Evolutionary conservation across 2,797 vertebrate species (phyloP).

Genomic region (Urosaurus nigricauda): DNA sequence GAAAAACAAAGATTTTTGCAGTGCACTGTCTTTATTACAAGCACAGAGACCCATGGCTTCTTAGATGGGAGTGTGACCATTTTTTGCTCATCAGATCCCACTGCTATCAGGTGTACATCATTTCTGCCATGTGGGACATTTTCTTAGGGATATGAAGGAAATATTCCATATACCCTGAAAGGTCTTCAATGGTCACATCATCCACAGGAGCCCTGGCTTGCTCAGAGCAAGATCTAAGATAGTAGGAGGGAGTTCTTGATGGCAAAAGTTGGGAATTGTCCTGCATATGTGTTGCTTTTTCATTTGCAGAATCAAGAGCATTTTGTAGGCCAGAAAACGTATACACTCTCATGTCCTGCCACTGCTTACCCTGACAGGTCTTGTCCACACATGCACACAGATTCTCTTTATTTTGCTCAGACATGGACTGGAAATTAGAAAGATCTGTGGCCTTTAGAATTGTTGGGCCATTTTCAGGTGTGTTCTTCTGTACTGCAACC

Average conservation of each 20-base stretch:
- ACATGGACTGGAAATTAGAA: conserved; percentile 91
- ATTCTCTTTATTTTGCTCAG: conserved; percentile 77
- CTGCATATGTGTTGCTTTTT: conserved; percentile 81
- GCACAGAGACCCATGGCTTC: conserved; percentile 74
- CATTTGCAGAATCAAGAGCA: conserved; percentile 82
- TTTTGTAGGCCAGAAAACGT: conserved; percentile 93
- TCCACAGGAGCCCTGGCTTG: conserved; percentile 93
- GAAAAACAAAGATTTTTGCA: conserved; percentile 75
- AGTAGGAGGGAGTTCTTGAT: conserved; percentile 88
- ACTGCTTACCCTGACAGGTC: conserved; percentile 82
- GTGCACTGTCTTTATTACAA: conserved; percentile 82
- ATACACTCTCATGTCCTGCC: conserved; percentile 93
- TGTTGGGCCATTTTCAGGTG: conserved; percentile 56
- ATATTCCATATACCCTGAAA: conserved; percentile 97
- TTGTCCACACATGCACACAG: conserved; percentile 73
- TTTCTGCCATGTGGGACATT: conserved; percentile 99
- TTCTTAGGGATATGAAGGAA: conserved; percentile 98
- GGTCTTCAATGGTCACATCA: conserved; percentile 98
- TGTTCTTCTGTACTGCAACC: conserved; percentile 67
- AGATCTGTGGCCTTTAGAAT: conserved; percentile 73
- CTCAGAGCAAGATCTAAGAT: conserved; percentile 95
- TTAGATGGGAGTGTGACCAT: conserved; percentile 60
- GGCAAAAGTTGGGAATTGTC: conserved; percentile 78
- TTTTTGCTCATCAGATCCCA: conserved; percentile 52
- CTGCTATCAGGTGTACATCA: conserved; percentile 95